Percentiles rank a stretch among this genome's conserved stretches.
Evolutionary conservation across 2,888 invertebrate genomes (phyloP).

Genomic region (Metellina segmentata): DNA sequence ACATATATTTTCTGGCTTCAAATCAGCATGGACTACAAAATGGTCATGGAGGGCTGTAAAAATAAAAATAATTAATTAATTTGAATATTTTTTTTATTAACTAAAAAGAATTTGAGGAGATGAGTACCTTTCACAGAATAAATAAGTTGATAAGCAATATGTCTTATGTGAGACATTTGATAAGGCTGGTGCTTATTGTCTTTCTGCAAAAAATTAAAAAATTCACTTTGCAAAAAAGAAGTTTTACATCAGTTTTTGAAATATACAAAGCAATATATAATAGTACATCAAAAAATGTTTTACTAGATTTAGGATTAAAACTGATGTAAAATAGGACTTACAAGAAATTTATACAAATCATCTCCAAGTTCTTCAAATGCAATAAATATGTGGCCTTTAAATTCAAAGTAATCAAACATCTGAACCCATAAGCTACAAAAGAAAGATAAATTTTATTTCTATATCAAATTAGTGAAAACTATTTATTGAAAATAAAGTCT

Average conservation of each 20-base stretch:
- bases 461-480: neutral
- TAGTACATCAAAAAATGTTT: neutral
- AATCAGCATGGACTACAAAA: conserved; percentile 30
- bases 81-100: neutral
- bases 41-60: conserved; percentile 39
- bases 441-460: neutral
- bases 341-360: conserved; percentile 32
- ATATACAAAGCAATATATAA: neutral
- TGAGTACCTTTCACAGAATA: conserved; percentile 28
- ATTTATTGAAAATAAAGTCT: neutral
- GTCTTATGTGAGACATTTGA: conserved; percentile 1
- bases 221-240: neutral
- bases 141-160: conserved; percentile 34
- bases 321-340: neutral
- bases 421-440: conserved; percentile 40
- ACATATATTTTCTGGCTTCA: conserved; percentile 47
- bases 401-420: conserved; percentile 43
- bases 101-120: neutral
- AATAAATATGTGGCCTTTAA: conserved; percentile 28
- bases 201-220: conserved; percentile 16
- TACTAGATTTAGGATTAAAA: neutral
- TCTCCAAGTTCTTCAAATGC: conserved; percentile 30
- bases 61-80: neutral
- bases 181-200: conserved; percentile 19
- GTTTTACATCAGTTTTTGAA: neutral